Base-by-base conservation (phyloP, 2,797 vertebrate genomes). In the Pachyuromys duprasi region DNA sequence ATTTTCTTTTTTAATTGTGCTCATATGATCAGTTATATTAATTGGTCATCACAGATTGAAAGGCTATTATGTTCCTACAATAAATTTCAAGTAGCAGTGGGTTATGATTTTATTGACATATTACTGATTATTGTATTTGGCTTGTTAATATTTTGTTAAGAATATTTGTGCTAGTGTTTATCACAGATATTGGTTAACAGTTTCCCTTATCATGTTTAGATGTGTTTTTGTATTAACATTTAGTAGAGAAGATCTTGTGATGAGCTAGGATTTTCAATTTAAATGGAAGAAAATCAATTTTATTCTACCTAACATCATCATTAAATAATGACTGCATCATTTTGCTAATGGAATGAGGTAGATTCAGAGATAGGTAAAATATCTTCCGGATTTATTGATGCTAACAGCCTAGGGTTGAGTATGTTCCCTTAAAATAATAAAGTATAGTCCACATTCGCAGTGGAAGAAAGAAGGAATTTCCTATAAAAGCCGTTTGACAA, bases 141-240 rank as follows among this genome's bases (percentile, higher is more conserved):
- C 79, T 94, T 93, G 13, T 6, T 88, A 86, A 95, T 60, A 80
- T 26, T 79, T 17, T 84, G 2, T 70, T 92, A 39, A 93, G 5
- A 5, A 63, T 49, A 86, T 33, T 87, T 92, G 28, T 1, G 62
- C 39, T 17, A 36, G 1, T n/a, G 5, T 57, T 94, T 20, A 74
- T 90, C 42, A 75, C 28, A 87, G 18, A 94, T 79, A 94, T 24
- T 97, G n/a, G 9, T 62, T 79, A 49, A 53, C 67, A 84, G 31
- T 49, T 67, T 67, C 67, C 31, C 31, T 49, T 14, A 49, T 67
- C 24, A 60, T 82, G 18, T 53, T 60, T 86, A 91, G 7, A 28
- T 81, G 7, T 57, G 6, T 15, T 93, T 96, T 90, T 22, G 3
- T 74, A 69, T 62, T 82, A n/a, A 89, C 69, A 89, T 78, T 82